phyloP scores from a whole-genome alignment of 2,797 vertebrate species.

The Leptodactylus fallax region DNA sequence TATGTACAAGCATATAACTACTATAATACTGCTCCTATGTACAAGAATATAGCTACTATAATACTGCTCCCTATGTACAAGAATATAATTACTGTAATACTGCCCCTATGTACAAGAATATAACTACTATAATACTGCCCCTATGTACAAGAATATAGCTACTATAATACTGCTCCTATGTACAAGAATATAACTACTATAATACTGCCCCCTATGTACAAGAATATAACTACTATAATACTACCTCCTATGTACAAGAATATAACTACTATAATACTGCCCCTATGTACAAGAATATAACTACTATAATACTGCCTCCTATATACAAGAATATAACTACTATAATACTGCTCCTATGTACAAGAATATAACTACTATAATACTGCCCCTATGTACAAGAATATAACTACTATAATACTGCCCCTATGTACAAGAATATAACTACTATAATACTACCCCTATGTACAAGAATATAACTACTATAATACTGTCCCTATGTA shows the following conservation, averaged over 20 bases:
- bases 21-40: conserved; percentile 1
- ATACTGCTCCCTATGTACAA: conserved; percentile 1
- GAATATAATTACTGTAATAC: conserved; percentile 1
- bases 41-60: conserved; percentile 6
- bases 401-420: conserved; percentile 10
- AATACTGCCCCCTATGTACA: background rate
- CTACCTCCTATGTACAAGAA: conserved; percentile 3
- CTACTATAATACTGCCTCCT: conserved; percentile 6
- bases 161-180: conserved; percentile 3
- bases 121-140: conserved; percentile 2
- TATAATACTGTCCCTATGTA: conserved; percentile 1
- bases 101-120: background rate
- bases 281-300: conserved; percentile 4
- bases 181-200: conserved; percentile 11
- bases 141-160: conserved; percentile 1
- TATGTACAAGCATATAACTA: conserved; percentile 10
- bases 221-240: conserved; percentile 16
- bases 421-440: background rate
- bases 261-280: conserved; percentile 15
- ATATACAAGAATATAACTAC: conserved; percentile 13
- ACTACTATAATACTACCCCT: background rate
- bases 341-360: background rate
- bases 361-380: conserved; percentile 13
- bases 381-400: background rate
- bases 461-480: background rate